Evolutionary conservation across 2,113 vertebrate genomes (phyloP).

Genomic region (Tyrannus savana): DNA sequence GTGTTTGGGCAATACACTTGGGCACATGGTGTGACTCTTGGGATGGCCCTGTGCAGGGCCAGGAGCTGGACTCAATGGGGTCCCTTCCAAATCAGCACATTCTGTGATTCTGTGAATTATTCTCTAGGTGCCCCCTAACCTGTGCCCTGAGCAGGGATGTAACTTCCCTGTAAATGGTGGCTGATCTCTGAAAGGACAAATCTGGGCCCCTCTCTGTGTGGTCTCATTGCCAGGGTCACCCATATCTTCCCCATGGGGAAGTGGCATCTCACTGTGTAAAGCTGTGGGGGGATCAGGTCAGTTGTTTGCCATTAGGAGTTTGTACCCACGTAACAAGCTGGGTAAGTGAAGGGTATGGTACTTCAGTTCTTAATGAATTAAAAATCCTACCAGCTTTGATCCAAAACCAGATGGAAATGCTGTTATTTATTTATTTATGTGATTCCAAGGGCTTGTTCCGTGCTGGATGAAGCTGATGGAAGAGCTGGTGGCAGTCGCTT

Average conservation of each 20-base stretch:
- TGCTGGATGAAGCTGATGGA: background rate
- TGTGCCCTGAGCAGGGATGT: background rate
- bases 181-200: background rate
- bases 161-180: background rate
- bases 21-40: background rate
- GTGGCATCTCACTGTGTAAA: fast-evolving
- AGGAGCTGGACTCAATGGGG: background rate
- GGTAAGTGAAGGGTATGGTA: fast-evolving
- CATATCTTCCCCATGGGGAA: background rate
- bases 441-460: background rate
- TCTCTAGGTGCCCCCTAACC: background rate
- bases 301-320: background rate
- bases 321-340: background rate
- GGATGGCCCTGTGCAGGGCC: background rate
- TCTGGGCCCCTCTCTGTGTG: background rate
- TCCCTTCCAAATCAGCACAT: no score
- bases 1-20: background rate
- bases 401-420: background rate
- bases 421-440: background rate
- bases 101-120: background rate
- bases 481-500: background rate
- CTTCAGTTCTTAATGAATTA: background rate
- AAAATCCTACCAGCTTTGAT: background rate
- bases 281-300: background rate
- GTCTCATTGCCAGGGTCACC: background rate